Conservation (phyloP, 2,888 invertebrate genomes). For the Oeneis ivallda region DNA sequence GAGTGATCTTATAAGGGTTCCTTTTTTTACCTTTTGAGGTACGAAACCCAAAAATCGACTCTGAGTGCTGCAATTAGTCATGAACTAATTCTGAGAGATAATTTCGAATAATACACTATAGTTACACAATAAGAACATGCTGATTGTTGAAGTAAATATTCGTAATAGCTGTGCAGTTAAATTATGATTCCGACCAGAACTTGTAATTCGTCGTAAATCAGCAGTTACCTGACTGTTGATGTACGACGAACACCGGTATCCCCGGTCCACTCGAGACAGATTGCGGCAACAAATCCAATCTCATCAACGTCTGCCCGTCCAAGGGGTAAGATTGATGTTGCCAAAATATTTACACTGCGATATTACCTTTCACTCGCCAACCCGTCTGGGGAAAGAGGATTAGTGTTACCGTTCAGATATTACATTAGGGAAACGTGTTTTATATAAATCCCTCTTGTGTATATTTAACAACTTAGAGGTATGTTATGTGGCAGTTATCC, state of each 20-base stretch:
- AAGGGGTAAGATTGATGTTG: conserved; percentile 28
- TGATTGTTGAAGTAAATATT: neutral
- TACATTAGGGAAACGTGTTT: conserved; percentile 1
- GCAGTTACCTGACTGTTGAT: conserved; percentile 14
- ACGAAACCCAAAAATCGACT: no score
- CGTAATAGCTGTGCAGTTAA: conserved; percentile 16
- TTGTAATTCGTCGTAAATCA: conserved; percentile 16
- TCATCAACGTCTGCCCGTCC: conserved; percentile 23
- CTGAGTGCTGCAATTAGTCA: no score
- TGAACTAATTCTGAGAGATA: no score
- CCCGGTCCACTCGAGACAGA: conserved; percentile 18
- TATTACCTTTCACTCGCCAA: conserved; percentile 20
- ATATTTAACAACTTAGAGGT: no score
- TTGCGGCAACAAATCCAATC: conserved; percentile 29
- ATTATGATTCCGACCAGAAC: conserved; percentile 1
- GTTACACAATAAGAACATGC: no score
- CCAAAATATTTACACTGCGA: conserved; percentile 26
- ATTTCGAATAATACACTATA: no score
- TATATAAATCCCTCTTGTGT: neutral
- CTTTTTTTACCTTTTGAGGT: no score
- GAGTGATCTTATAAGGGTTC: no score
- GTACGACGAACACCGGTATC: conserved; percentile 13
- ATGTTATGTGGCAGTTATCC: no score
- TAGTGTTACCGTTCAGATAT: neutral
- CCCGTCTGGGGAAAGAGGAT: conserved; percentile 10